Conservation (phyloP, 2,113 vertebrate species). For the Talpa occidentalis region DNA sequence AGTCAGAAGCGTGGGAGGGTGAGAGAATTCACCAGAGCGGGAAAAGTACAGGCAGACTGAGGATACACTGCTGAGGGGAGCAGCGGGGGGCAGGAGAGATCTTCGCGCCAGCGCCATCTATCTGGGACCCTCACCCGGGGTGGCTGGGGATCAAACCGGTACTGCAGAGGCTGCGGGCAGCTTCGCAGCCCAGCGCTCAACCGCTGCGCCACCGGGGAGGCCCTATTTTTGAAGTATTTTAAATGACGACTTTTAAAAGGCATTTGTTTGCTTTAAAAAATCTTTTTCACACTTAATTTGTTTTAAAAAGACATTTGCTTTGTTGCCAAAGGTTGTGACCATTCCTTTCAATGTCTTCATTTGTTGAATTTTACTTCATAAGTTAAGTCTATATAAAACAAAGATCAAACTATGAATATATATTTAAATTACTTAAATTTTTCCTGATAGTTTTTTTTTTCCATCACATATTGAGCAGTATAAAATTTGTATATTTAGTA, state of each 20-base stretch:
- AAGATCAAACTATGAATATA: not conserved
- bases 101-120: too few relatives aligned
- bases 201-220: too few relatives aligned
- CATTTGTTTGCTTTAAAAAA: not conserved
- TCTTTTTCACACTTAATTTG: too few relatives aligned
- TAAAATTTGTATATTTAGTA: not conserved
- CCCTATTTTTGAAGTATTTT: conserved; percentile 43
- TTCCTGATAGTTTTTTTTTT: not conserved
- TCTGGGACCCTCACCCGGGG: too few relatives aligned
- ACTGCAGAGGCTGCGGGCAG: too few relatives aligned
- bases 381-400: not conserved
- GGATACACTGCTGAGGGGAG: too few relatives aligned
- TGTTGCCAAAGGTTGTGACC: not conserved
- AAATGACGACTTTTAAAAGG: conserved; percentile 5
- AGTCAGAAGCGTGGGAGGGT: too few relatives aligned
- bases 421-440: not conserved
- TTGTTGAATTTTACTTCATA: conserved; percentile 6
- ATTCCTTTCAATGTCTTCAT: conserved; percentile 13
- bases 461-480: not conserved
- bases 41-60: too few relatives aligned
- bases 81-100: too few relatives aligned
- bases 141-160: too few relatives aligned
- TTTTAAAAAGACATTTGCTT: not conserved
- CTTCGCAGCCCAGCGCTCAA: too few relatives aligned
- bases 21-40: too few relatives aligned